Base-by-base conservation (phyloP, 2,113 vertebrate species). In the Pao palembangensis region DNA sequence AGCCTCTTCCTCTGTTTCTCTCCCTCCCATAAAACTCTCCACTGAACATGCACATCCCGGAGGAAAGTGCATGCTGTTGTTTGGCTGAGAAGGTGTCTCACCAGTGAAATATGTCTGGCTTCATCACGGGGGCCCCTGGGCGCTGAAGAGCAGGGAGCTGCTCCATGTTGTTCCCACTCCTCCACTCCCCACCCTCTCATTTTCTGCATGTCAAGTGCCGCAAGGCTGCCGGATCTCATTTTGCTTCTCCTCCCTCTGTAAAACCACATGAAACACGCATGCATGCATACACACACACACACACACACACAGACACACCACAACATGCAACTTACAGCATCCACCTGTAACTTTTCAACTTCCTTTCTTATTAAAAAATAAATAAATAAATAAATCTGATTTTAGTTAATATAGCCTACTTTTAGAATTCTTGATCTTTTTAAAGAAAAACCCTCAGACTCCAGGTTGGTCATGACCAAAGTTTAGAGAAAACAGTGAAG, bases 91-190 rank as follows among this genome's bases (percentile, higher is more conserved):
- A 4, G 21, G 17, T 61, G 66, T 75, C 63, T 79, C 75, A 82
- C 61, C 68, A 17, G 61, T 46, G 54, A 81, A 83, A 73, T 76
- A 82, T 76, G 75, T 61, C 52, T 60, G 64, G 44, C 52, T 67
- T 8, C 12, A 17, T 44, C 6, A 44, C 54, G 41, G 58, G 47
- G 69, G 58, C 62, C 67, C 62, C 61, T 43, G 61, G 47, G 72
- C 69, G 46, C 46, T 69, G 60, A 67, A 65, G 64, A 18, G 20
- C 0, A n/a, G 44, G 46, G 23, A 64, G 63, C 38, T 65, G 23
- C 31, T 41, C 55, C 38, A 16, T n/a, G n/a, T 55, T 58, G 52
- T 73, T 54, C 58, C 60, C 62, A 43, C 60, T 56, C 54, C 49
- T 60, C n/a, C 55, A 10, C 14, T 17, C 25, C 25, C 61, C 41